A percentile compares a stretch with the other conserved stretches of the same genome.
phyloP scores from a whole-genome alignment of 2,888 invertebrate species.

The Seira musarum region DNA sequence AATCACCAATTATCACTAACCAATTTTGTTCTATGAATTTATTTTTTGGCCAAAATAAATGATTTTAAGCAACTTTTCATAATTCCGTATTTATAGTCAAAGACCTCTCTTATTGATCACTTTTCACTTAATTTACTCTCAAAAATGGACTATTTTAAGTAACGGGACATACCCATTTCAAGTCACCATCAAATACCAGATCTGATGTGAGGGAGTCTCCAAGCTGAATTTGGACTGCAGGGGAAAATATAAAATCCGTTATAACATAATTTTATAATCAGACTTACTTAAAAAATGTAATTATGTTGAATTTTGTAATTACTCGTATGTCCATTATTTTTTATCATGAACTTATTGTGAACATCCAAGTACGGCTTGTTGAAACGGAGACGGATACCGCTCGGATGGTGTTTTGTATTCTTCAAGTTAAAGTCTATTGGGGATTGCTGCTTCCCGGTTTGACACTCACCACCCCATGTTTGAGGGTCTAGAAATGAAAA shows the following conservation, averaged over 20 bases:
- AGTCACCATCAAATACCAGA: slow-evolving; percentile 62
- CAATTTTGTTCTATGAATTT: too few species aligned
- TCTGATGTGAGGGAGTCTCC: slow-evolving; percentile 56
- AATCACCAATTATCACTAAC: too few species aligned
- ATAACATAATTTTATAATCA: too few species aligned
- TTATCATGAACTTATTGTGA: slow-evolving; percentile 56
- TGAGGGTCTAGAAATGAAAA: slow-evolving; percentile 25
- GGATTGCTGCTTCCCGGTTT: slow-evolving; percentile 52
- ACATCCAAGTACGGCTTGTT: slow-evolving; percentile 58
- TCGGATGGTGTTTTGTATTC: slow-evolving; percentile 27
- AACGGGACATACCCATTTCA: not conserved
- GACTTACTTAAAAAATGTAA: too few species aligned
- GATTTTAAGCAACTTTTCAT: too few species aligned
- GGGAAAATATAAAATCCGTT: not conserved
- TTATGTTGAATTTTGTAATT: too few species aligned
- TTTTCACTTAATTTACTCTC: not conserved
- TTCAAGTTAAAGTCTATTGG: slow-evolving; percentile 43
- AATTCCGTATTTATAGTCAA: too few species aligned
- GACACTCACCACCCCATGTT: slow-evolving; percentile 45
- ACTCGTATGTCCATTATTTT: slow-evolving; percentile 69
- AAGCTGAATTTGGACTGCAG: slow-evolving; percentile 66
- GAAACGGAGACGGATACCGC: slow-evolving; percentile 55
- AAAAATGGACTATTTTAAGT: slow-evolving; percentile 1
- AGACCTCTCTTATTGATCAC: too few species aligned
- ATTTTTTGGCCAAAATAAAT: too few species aligned